Evolutionary conservation across 2,888 invertebrate species (phyloP).

Genomic region (Drosophila meridionalis): DNA sequence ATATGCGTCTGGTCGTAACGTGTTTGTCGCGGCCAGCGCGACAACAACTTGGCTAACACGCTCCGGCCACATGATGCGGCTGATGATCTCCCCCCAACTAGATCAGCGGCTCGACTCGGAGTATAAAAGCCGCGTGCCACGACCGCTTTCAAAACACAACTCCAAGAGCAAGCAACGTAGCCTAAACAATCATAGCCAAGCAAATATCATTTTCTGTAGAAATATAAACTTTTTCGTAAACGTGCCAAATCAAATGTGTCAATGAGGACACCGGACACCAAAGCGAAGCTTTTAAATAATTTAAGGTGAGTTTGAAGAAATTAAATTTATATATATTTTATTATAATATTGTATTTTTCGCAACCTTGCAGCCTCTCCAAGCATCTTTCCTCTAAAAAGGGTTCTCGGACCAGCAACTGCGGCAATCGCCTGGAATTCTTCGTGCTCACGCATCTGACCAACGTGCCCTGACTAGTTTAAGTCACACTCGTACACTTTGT

Average conservation of each 20-base stretch:
- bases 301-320: slow-evolving; percentile 77
- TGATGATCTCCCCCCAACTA: slow-evolving; percentile 25
- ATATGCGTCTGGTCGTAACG: slow-evolving; percentile 44
- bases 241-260: slow-evolving; percentile 79
- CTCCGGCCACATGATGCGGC: slow-evolving; percentile 54
- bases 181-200: background rate
- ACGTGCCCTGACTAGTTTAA: slow-evolving; percentile 90
- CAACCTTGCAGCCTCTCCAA: slow-evolving; percentile 89
- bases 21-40: slow-evolving; percentile 37
- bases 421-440: slow-evolving; percentile 94
- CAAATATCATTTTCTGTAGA: background rate
- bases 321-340: background rate
- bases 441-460: slow-evolving; percentile 92
- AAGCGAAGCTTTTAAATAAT: slow-evolving; percentile 83
- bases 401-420: slow-evolving; percentile 93
- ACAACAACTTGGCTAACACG: slow-evolving; percentile 62
- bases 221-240: slow-evolving; percentile 15
- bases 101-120: slow-evolving; percentile 21
- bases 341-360: background rate
- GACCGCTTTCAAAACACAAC: slow-evolving; percentile 48
- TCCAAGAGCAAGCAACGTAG: slow-evolving; percentile 34
- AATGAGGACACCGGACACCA: slow-evolving; percentile 84
- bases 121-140: slow-evolving; percentile 57
- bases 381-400: slow-evolving; percentile 93
- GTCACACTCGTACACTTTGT: slow-evolving; percentile 15